Percentiles rank a stretch among this genome's conserved stretches.
Conservation (phyloP, 2,888 invertebrate species). For the Metacarcinus magister region DNA sequence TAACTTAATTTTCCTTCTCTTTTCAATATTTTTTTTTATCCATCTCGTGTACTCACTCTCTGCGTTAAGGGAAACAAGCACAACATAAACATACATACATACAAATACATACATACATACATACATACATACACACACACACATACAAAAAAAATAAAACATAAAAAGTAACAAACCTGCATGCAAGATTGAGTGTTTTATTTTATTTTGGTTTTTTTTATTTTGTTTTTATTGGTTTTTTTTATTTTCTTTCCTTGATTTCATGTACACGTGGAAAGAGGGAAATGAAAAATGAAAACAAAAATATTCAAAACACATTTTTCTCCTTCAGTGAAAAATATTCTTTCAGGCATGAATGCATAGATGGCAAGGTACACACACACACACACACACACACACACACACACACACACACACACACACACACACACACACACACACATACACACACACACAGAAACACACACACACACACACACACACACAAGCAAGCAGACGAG, state of each 20-base stretch:
- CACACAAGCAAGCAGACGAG: too few species aligned
- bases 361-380: not conserved
- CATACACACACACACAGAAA: slow-evolving; percentile 6
- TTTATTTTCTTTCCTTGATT: slow-evolving; percentile 6
- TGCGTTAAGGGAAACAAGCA: not conserved
- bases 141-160: not conserved
- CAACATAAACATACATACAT: not conserved
- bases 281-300: not conserved
- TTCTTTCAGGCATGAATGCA: not conserved
- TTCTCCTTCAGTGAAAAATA: not conserved
- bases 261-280: not conserved
- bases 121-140: not conserved
- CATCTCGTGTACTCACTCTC: not conserved
- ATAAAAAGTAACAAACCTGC: not conserved
- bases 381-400: slow-evolving; percentile 4
- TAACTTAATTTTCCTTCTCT: not conserved
- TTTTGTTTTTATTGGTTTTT: too few species aligned
- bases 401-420: not conserved
- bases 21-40: not conserved
- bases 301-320: not conserved
- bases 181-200: not conserved
- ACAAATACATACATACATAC: not conserved
- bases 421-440: slow-evolving; percentile 26
- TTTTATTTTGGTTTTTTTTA: not conserved
- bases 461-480: slow-evolving; percentile 27